Conservation (phyloP, 2,888 invertebrate genomes). For the Andricus quercusramuli region DNA sequence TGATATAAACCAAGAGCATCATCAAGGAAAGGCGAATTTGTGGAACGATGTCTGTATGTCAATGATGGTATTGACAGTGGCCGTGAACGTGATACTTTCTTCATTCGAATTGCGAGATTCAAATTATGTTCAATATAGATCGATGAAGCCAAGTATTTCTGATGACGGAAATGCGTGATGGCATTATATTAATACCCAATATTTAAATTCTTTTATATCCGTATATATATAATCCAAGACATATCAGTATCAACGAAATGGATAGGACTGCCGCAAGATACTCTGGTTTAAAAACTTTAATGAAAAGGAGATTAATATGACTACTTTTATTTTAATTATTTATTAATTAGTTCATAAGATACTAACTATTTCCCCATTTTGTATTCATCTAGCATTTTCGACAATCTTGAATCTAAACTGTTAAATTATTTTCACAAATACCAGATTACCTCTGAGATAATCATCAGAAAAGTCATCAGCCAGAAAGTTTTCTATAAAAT, state of each 20-base stretch:
- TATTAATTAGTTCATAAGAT: not conserved
- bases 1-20: conserved; percentile 83
- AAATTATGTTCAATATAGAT: conserved; percentile 49
- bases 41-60: conserved; percentile 83
- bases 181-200: not conserved
- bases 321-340: not conserved
- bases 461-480: too few relatives aligned
- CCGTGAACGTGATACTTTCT: conserved; percentile 83
- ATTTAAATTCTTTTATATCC: conserved; percentile 16
- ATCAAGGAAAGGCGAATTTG: conserved; percentile 82
- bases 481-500: not conserved
- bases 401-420: not conserved
- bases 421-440: not conserved
- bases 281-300: not conserved
- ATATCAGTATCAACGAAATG: conserved; percentile 7
- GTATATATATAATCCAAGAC: not conserved
- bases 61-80: conserved; percentile 82
- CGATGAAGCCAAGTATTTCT: conserved; percentile 18
- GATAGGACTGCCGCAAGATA: not conserved
- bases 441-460: not conserved
- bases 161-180: conserved; percentile 24
- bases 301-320: not conserved
- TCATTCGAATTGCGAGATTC: conserved; percentile 79
- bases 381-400: not conserved
- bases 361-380: not conserved